phyloP scores from a whole-genome alignment of 2,888 invertebrate species.

The Dryomyza anilis region DNA sequence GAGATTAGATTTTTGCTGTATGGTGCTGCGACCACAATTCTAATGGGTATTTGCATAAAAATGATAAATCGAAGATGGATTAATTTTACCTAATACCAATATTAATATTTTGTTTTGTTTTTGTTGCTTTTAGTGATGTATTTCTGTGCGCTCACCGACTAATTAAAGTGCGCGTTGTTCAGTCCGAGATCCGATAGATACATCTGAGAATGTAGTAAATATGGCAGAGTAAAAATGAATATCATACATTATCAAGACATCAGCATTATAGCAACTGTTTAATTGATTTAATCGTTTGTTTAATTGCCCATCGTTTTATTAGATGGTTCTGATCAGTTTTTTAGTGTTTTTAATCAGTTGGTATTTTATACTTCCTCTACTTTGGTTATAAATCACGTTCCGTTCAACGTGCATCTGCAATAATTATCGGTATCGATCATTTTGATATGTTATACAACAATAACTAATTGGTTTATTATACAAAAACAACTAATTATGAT shows the following conservation, averaged over 20 bases:
- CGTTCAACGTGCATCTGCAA: conserved; percentile 1
- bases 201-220: too few species aligned
- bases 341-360: neutral
- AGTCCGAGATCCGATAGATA: too few species aligned
- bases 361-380: neutral
- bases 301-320: too few species aligned
- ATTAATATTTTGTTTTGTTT: too few species aligned
- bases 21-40: neutral
- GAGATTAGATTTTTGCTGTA: too few species aligned
- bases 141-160: too few species aligned
- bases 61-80: conserved; percentile 25
- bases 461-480: too few species aligned
- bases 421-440: neutral
- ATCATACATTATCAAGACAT: neutral
- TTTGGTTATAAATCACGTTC: neutral
- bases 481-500: neutral
- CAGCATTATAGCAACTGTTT: neutral
- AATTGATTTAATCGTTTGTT: neutral
- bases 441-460: neutral
- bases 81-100: too few species aligned
- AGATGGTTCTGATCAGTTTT: neutral
- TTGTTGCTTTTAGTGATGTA: too few species aligned
- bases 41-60: conserved; percentile 16
- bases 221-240: neutral
- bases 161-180: too few species aligned